These are phyloP conservation scores for Apostichopus californicus DNA, from an alignment of 35 echinoderm and acorn worm genomes.

Conservation along the genomic window DNA sequence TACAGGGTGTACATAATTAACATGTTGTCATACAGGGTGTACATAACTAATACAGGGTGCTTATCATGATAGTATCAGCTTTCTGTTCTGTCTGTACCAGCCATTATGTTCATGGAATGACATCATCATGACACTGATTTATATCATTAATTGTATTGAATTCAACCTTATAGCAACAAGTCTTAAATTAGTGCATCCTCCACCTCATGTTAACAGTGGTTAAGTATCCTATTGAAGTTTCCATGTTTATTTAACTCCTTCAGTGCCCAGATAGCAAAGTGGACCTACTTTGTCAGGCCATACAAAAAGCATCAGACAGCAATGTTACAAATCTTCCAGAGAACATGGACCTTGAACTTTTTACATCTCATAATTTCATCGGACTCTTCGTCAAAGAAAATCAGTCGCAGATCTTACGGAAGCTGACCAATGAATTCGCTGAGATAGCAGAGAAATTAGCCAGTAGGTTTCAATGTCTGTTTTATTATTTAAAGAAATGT, in stretches of 20 bases:
- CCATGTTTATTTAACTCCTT: too few species aligned
- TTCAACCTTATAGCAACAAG: background rate
- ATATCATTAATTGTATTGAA: background rate
- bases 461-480: slow-evolving; percentile 40
- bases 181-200: too few species aligned
- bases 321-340: slow-evolving; percentile 68
- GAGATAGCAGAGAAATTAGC: slow-evolving; percentile 65
- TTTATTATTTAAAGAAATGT: too few species aligned
- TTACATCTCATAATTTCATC: slow-evolving; percentile 64
- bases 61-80: too few species aligned
- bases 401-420: slow-evolving; percentile 78
- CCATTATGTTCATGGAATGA: too few species aligned
- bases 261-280: slow-evolving; percentile 89
- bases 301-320: slow-evolving; percentile 67
- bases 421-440: slow-evolving; percentile 79
- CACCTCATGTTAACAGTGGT: too few species aligned
- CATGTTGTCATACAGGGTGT: too few species aligned
- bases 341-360: slow-evolving; percentile 68
- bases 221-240: too few species aligned
- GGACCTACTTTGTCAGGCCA: slow-evolving; percentile 63
- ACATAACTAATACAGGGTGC: too few species aligned
- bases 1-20: too few species aligned
- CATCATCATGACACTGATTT: background rate
- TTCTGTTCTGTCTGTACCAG: too few species aligned
- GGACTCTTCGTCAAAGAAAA: slow-evolving; percentile 89